Evolutionary conservation across 2,888 invertebrate genomes (phyloP).

Genomic region (Thymelicus lineola): DNA sequence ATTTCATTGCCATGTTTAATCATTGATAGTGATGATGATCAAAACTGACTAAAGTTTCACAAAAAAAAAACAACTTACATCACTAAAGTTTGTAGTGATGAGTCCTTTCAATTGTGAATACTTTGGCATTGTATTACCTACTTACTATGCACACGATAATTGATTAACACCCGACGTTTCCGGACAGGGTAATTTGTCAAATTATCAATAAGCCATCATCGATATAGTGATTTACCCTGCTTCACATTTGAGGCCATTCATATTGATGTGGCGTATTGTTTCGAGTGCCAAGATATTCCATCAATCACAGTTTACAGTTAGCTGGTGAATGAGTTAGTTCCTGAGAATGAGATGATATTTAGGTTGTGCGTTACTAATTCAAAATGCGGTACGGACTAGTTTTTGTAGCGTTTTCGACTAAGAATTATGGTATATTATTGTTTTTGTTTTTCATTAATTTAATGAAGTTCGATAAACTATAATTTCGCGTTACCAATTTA

Average conservation of each 20-base stretch:
- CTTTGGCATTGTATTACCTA: background rate
- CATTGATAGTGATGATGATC: no score
- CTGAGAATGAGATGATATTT: slow-evolving; percentile 34
- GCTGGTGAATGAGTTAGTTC: slow-evolving; percentile 22
- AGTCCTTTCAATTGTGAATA: no score
- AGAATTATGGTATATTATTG: slow-evolving; percentile 19
- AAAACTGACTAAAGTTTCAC: no score
- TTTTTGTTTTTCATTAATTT: background rate
- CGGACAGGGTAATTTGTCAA: slow-evolving; percentile 32
- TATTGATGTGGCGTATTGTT: slow-evolving; percentile 67
- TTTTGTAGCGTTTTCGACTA: background rate
- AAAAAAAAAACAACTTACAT: no score
- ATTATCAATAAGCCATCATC: slow-evolving; percentile 38
- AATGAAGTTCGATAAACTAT: slow-evolving; percentile 1
- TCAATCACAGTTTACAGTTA: slow-evolving; percentile 71
- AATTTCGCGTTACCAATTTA: slow-evolving; percentile 8
- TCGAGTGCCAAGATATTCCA: slow-evolving; percentile 68
- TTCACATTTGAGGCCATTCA: slow-evolving; percentile 46
- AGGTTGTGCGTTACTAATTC: slow-evolving; percentile 33
- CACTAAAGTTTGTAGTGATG: no score
- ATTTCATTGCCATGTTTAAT: no score
- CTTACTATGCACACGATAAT: slow-evolving; percentile 9
- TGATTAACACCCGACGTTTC: slow-evolving; percentile 33
- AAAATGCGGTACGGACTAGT: background rate
- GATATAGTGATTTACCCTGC: slow-evolving; percentile 35